These are phyloP conservation scores for Spheniscus mendiculus DNA, from an alignment of 2,113 vertebrate genomes.

Conservation along the genomic window DNA sequence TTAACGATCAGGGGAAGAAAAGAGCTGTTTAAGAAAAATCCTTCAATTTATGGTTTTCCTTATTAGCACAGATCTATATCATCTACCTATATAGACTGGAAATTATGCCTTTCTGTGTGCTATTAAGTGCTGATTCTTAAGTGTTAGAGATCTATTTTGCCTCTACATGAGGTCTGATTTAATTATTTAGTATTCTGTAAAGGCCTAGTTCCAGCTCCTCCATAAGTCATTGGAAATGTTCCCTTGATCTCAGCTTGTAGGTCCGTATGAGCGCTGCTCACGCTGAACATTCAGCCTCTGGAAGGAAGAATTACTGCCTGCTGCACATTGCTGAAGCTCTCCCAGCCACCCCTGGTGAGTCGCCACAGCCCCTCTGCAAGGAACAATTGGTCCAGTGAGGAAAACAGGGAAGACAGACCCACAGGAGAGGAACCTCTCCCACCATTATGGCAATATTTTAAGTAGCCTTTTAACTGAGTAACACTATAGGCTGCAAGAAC, in stretches of 20 bases:
- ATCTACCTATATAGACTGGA: background rate
- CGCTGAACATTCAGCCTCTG: background rate
- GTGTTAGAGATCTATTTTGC: background rate
- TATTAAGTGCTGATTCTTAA: constrained; percentile 25
- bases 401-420: background rate
- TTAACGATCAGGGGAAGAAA: constrained; percentile 15
- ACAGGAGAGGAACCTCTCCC: background rate
- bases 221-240: constrained; percentile 28
- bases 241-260: background rate
- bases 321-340: background rate
- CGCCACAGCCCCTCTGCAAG: background rate
- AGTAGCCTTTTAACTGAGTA: background rate
- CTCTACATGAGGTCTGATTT: constrained; percentile 19
- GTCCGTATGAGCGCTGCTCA: background rate
- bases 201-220: constrained; percentile 3
- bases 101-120: constrained; percentile 14
- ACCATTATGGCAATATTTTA: background rate
- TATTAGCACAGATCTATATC: constrained; percentile 19
- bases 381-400: background rate
- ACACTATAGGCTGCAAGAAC: background rate
- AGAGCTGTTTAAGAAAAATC: constrained; percentile 35
- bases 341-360: background rate
- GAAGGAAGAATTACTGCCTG: background rate
- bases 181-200: constrained; percentile 48
- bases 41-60: background rate